Base-by-base conservation (phyloP, 2,797 vertebrate species). In the Muscicapa comitata region DNA sequence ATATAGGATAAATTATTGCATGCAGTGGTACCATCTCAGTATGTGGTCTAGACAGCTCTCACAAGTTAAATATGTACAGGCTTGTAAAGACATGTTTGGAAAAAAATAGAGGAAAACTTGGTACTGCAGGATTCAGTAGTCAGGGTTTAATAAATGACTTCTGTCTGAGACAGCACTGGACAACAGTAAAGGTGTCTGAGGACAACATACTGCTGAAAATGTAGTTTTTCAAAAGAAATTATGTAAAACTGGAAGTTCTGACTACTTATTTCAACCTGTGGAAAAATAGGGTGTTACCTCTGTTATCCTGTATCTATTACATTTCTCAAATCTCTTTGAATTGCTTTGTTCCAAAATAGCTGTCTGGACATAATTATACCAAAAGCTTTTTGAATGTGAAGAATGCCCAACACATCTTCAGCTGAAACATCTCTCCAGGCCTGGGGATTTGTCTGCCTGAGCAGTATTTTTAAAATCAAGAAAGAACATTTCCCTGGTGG, bases 21-120 rank as follows among this genome's bases (percentile, higher is more conserved):
- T 28, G 61, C 67, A 86, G 66, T 55, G 74, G 80, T 86, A 71
- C 31, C 80, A 87, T 47, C 94, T 77, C 95, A 87, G 95, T 68
- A 58, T 89, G 95, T 21, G 53, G 86, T 88, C 73, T 35, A 91
- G 88, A 78, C 79, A 55, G 54, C 40, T 92, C 85, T 94, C 15
- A 6, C 76, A 91, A 93, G 57, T 66, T 86, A 88, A 93, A 81
- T 54, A 90, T 9, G 2, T 15, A 45, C 33, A 72, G 82, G 55
- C 94, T 91, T 94, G 93, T 88, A 86, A 94, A 80, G 65, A 62
- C 88, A 73, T 31, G 82, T 54, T 86, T 73, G 73, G 45, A 38
- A 88, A 86, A 79, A 65, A 84, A 6, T 47, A 59, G 40, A 82
- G 47, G 62, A 84, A 86, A 95, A 90, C 38, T 31, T 71, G 14